Base-by-base conservation (phyloP, 2,797 vertebrate species). In the Threskiornis aethiopicus region DNA sequence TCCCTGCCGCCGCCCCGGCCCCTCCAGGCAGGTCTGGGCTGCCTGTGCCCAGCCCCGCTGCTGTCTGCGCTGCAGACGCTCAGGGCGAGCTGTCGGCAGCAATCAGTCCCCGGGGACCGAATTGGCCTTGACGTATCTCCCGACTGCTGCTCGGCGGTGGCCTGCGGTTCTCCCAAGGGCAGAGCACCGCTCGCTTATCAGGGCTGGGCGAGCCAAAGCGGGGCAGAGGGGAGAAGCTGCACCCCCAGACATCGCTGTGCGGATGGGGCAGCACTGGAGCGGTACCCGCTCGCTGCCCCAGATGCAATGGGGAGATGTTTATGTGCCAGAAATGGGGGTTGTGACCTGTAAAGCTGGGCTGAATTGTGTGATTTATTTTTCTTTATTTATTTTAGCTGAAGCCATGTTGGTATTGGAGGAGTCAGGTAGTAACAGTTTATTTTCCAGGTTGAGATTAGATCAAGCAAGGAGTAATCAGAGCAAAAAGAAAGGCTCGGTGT, bases 111-210 rank as follows among this genome's bases (percentile, higher is more conserved):
- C 7, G 0, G 20, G 65, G 33, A 86, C 58, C 18, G 3, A 85
- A 96, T 20, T 9, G 85, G 65, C 84, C 92, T 90, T 96, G 97
- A 97, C 78, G 10, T 58, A 8, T 41, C 80, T 72, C 86, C 73
- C 2, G 3, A 19, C 15, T 18, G 55, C 90, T 29, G 69, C 93
- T 90, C 57, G 54, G 86, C 49, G 29, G n/a, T 52, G 89, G 76
- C 90, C 90, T 29, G 79, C 1, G 66, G 70, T 39, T 91, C 59
- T 94, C 55, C 92, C 90, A 64, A 94, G 92, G 95, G 86, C 92
- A 86, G 46, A 92, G 79, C 75, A 5, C 39, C 1, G 0, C 65
- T 46, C 0, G 1, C 82, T 79, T 79, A 65, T 39, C 82, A 1
- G 73, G 49, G 37, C 15, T 29, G 62, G 29, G 33, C 3, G 18